These are phyloP conservation scores for Oeneis ivallda DNA, from an alignment of 2,888 invertebrate species.

Conservation along the genomic window DNA sequence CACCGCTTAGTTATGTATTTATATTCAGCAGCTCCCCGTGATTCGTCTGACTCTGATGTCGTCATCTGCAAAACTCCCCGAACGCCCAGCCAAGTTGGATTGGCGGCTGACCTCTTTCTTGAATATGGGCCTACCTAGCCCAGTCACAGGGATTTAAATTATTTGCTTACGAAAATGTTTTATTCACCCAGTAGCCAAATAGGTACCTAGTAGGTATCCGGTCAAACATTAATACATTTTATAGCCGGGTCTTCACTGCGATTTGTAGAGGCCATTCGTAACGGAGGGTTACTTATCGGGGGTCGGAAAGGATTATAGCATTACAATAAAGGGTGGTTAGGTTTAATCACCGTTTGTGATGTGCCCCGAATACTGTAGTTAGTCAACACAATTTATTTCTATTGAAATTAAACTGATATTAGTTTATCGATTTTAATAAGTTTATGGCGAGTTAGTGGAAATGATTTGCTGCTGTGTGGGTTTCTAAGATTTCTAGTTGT, in stretches of 20 bases:
- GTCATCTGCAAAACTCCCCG: no score
- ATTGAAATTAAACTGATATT: constrained; percentile 20
- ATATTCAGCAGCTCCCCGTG: no score
- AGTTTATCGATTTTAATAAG: constrained; percentile 10
- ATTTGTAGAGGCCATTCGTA: constrained; percentile 38
- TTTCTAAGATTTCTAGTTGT: no score
- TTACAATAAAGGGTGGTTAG: constrained; percentile 47
- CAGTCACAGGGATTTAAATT: no score
- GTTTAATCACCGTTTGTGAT: constrained; percentile 45
- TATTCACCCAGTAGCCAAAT: no score
- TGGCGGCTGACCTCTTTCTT: no score
- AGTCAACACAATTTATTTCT: constrained; percentile 23
- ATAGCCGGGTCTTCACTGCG: constrained; percentile 42
- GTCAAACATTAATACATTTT: constrained; percentile 45
- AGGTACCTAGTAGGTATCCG: constrained; percentile 13
- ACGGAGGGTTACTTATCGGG: constrained; percentile 37
- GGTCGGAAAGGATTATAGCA: constrained; percentile 41
- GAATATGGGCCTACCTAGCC: no score
- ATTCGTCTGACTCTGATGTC: no score
- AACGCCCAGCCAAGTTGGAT: no score
- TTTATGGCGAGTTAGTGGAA: background rate
- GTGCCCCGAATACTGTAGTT: constrained; percentile 34
- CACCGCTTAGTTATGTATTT: no score
- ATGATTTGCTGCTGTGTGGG: background rate
- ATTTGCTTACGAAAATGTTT: no score